Evolutionary conservation across 2,888 invertebrate genomes (phyloP).

Genomic region (Synergus laeviventris): DNA sequence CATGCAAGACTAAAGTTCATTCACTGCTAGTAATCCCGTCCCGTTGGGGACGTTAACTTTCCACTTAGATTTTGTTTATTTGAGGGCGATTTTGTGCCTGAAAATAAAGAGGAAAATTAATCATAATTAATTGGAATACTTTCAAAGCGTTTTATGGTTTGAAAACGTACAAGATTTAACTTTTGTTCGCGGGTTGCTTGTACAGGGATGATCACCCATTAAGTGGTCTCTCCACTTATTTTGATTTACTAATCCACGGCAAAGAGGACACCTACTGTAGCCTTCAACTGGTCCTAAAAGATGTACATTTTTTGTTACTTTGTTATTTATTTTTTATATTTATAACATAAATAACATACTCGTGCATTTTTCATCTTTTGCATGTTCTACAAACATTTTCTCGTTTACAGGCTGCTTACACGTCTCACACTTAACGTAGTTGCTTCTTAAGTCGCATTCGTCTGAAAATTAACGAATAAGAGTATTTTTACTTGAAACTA

Average conservation of each 20-base stretch:
- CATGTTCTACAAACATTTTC: conserved; percentile 81
- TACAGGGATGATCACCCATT: conserved; percentile 79
- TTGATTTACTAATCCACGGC: conserved; percentile 88
- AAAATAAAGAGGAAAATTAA: conserved; percentile 42
- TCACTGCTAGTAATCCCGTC: conserved; percentile 69
- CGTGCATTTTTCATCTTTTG: conserved; percentile 64
- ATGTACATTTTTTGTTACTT: background rate
- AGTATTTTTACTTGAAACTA: background rate
- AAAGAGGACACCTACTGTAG: conserved; percentile 90
- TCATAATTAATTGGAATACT: background rate
- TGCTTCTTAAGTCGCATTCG: conserved; percentile 85
- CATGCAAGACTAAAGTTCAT: conserved; percentile 56
- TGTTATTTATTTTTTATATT: conserved; percentile 64
- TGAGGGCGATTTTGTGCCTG: conserved; percentile 73
- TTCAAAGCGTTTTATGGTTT: background rate
- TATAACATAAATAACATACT: conserved; percentile 50
- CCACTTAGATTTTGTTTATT: conserved; percentile 70
- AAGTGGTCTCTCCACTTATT: conserved; percentile 90
- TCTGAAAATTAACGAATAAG: conserved; percentile 71
- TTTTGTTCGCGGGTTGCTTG: conserved; percentile 72
- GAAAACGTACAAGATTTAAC: conserved; percentile 66
- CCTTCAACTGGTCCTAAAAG: conserved; percentile 78
- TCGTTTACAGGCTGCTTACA: conserved; percentile 86
- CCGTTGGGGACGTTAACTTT: conserved; percentile 71
- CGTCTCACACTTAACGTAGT: conserved; percentile 84